Evolutionary conservation across 2,797 vertebrate genomes (phyloP).

Genomic region (Lutra lutra): DNA sequence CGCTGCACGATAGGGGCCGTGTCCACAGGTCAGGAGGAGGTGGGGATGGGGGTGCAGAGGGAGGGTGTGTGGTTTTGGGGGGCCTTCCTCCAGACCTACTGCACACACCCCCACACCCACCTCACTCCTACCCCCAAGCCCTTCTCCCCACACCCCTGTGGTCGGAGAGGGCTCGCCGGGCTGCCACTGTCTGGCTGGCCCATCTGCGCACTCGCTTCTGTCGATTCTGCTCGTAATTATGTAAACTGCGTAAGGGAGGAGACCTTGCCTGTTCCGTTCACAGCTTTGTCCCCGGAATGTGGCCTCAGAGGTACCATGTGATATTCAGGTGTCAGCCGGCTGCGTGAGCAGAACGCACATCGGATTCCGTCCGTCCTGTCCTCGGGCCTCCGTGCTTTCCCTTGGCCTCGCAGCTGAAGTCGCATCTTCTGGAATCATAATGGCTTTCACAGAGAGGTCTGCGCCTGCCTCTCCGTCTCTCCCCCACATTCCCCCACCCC

Average conservation of each 20-base stretch:
- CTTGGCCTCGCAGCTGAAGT: not conserved
- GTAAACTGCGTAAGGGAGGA: not conserved
- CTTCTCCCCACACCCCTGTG: not conserved
- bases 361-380: not conserved
- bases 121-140: not conserved
- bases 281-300: not conserved
- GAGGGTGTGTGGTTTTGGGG: not conserved
- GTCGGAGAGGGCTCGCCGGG: not conserved
- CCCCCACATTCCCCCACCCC: not conserved
- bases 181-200: not conserved
- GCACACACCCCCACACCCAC: no score
- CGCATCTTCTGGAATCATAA: not conserved
- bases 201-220: not conserved
- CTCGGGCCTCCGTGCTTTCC: not conserved
- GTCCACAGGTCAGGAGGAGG: not conserved
- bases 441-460: no score
- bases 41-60: not conserved
- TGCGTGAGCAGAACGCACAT: not conserved
- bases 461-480: not conserved
- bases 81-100: not conserved
- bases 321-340: no score
- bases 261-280: not conserved
- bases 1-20: not conserved
- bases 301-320: not conserved
- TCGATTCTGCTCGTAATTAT: not conserved